Evolutionary conservation across 2,888 invertebrate genomes (phyloP).

Genomic region (Macropis europaea): DNA sequence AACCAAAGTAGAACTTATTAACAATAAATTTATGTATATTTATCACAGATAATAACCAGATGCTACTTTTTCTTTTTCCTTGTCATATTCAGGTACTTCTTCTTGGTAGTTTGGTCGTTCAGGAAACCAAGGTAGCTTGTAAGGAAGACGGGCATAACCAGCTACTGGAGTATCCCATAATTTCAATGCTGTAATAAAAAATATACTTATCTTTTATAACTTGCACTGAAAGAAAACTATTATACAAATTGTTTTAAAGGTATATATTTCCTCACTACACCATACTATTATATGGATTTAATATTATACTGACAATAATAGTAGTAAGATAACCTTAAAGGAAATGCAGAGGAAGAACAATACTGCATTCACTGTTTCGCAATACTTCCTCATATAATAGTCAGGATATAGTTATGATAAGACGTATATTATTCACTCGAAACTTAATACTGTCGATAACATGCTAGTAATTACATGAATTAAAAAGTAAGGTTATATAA

Average conservation of each 20-base stretch:
- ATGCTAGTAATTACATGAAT: not conserved
- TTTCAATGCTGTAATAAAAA: conserved; percentile 43
- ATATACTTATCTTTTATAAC: not conserved
- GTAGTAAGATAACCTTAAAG: not conserved
- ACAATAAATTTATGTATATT: not conserved
- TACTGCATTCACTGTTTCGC: no score
- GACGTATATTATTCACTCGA: not conserved
- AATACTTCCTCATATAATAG: no score
- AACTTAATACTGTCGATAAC: not conserved
- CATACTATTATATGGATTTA: not conserved
- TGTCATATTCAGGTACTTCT: conserved; percentile 60
- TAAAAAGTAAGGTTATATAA: conserved; percentile 28
- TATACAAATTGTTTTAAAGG: not conserved
- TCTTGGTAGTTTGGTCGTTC: conserved; percentile 53
- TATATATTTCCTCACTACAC: not conserved
- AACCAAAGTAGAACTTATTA: not conserved
- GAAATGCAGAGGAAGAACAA: no score
- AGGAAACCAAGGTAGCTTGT: conserved; percentile 65
- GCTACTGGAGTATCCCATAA: conserved; percentile 40
- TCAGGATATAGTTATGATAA: not conserved
- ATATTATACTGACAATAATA: not conserved
- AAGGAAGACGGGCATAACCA: conserved; percentile 32
- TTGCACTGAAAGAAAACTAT: not conserved
- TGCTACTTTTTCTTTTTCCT: conserved; percentile 65
- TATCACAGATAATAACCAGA: conserved; percentile 57